Conservation (phyloP, 23 tunicate species). For the Botrylloides violaceus region DNA sequence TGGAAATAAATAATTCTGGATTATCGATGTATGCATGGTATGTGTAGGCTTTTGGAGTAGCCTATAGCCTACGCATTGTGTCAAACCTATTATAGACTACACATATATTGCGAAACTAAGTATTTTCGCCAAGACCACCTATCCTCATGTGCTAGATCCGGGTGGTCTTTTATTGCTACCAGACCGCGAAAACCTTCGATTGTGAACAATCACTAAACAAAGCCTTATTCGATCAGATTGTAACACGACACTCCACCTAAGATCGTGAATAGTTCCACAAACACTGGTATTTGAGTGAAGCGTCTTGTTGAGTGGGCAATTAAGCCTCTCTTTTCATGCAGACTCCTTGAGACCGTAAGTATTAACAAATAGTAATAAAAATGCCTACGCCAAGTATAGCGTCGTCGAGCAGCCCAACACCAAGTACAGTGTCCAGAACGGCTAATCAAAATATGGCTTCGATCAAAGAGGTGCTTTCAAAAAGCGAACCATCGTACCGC, state of each 20-base stretch:
- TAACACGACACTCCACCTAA: not conserved
- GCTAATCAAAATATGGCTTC: conserved; percentile 13
- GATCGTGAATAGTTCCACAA: not conserved
- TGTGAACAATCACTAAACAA: not conserved
- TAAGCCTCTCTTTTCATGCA: not conserved
- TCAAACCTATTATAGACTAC: too few relatives aligned
- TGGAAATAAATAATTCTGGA: too few relatives aligned
- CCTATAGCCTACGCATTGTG: too few relatives aligned
- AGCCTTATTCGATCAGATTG: not conserved
- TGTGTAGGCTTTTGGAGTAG: too few relatives aligned
- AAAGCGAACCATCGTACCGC: not conserved
- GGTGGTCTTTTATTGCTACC: too few relatives aligned
- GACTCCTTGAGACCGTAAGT: not conserved
- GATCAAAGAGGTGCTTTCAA: not conserved
- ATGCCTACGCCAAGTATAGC: conserved; percentile 17
- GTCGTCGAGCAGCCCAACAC: conserved; percentile 22
- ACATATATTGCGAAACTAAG: too few relatives aligned
- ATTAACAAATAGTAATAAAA: not conserved
- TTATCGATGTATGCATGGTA: too few relatives aligned
- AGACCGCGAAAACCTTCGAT: too few relatives aligned
- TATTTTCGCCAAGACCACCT: too few relatives aligned
- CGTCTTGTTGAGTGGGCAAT: not conserved
- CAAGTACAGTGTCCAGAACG: conserved; percentile 12
- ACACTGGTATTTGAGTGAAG: not conserved
- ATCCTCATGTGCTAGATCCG: too few relatives aligned